Evolutionary conservation across 1,140 invertebrate genomes (phyloP), one percentile per base, ranked within the genome.

Genomic region (Ladona fulva): DNA sequence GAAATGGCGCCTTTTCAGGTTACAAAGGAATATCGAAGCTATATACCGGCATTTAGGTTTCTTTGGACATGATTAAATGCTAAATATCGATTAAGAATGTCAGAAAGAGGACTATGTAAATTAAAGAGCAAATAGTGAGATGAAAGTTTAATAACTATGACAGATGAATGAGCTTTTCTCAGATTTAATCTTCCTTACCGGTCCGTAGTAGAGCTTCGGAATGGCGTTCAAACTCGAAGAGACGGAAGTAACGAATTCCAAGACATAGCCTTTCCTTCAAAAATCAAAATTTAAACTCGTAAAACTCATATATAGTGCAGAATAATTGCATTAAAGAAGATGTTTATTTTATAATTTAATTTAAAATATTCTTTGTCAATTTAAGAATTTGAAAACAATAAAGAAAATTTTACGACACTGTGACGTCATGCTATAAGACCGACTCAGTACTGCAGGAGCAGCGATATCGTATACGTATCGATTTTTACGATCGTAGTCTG

Each of bases 401-500:
- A 25, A 25, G 24, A 25, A 25, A 75, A 25, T 25, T 25, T 42
- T 25, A 25, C 52, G 24, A 52, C 37, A 16, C 12, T 25, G 37
- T 87, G 87, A 89, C 88, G 88, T 89, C 86, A 88, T 81, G 74
- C 85, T 86, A 88, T 88, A 83, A 80, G 80, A 83, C 85, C 82
- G 83, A 84, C 83, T 87, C 88, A 87, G 88, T 88, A 89, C 87
- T 89, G 89, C 89, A 89, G 90, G 87, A 87, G 85, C 84, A 84
- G 84, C 85, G 85, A 86, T 88, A 87, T 88, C 88, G 87, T 84
- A 87, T 88, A 87, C 86, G 87, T 91, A 91, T 91, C 90, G 90
- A 91, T 91, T 91, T 91, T 91, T 89, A 83, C 88, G 88, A 89
- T 89, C 88, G 89, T 89, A 85, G 85, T 87, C 85, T 87, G 85